These are phyloP conservation scores for Microhierax caerulescens DNA, from an alignment of 2,797 vertebrate species.

Conservation along the genomic window DNA sequence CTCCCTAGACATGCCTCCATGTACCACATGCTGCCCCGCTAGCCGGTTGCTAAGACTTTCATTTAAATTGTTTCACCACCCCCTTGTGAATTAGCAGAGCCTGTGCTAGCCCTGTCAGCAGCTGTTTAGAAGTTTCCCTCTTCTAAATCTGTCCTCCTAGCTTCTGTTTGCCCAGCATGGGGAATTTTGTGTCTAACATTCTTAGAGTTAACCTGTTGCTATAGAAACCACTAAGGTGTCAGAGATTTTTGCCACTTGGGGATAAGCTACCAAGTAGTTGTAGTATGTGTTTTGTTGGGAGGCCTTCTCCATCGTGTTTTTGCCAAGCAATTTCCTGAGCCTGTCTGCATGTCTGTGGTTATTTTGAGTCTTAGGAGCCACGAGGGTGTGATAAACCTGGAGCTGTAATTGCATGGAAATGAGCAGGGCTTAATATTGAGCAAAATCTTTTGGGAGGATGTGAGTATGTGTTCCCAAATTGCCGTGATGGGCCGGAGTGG, in stretches of 20 bases:
- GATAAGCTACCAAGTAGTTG: neutral
- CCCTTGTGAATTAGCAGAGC: neutral
- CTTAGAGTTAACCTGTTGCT: conserved; percentile 62
- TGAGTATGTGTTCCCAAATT: neutral
- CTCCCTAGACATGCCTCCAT: neutral
- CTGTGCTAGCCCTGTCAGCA: neutral
- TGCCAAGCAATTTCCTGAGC: neutral
- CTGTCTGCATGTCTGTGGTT: neutral
- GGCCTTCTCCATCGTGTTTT: neutral
- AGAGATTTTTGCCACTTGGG: conserved; percentile 30
- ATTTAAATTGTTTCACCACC: neutral
- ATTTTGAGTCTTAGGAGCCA: neutral
- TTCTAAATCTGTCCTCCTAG: neutral
- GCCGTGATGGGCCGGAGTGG: neutral
- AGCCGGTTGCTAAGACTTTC: neutral
- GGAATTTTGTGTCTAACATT: conserved; percentile 32
- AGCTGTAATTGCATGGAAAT: neutral
- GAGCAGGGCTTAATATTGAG: neutral
- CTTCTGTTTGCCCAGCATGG: conserved; percentile 17
- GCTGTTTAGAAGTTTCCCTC: conserved; percentile 19
- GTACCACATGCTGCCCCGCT: neutral
- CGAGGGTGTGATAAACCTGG: neutral
- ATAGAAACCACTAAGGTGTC: conserved; percentile 60
- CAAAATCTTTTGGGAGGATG: neutral
- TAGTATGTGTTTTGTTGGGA: neutral